phyloP scores from a whole-genome alignment of 2,797 vertebrate genomes.

The Menidia menidia region DNA sequence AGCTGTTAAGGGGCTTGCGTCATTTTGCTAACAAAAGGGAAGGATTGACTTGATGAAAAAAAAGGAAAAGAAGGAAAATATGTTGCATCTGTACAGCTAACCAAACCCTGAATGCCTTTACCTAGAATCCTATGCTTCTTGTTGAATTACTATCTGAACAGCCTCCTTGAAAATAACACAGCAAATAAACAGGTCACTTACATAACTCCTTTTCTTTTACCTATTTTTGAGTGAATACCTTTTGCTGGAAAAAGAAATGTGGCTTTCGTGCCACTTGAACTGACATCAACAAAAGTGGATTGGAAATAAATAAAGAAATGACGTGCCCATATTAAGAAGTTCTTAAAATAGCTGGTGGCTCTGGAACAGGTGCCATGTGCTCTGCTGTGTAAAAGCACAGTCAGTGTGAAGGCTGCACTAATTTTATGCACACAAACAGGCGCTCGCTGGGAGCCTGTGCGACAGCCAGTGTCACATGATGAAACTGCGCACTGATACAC shows the following conservation, averaged over 20 bases:
- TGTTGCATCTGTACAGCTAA: not conserved
- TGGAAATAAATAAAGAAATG: slow-evolving; percentile 82
- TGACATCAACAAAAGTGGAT: slow-evolving; percentile 67
- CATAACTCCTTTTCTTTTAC: slow-evolving; percentile 9
- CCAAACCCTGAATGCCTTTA: not conserved
- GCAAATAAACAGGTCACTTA: slow-evolving; percentile 17
- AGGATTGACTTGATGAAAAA: not conserved
- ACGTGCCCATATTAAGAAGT: slow-evolving; percentile 87
- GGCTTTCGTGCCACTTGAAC: slow-evolving; percentile 43
- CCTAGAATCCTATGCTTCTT: slow-evolving; percentile 7
- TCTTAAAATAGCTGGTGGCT: slow-evolving; percentile 91
- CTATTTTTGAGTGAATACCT: slow-evolving; percentile 14
- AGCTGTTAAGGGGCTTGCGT: slow-evolving; percentile 11
- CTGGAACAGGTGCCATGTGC: slow-evolving; percentile 92
- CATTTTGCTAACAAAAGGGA: slow-evolving; percentile 1
- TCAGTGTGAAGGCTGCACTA: slow-evolving; percentile 74
- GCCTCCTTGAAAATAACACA: slow-evolving; percentile 26
- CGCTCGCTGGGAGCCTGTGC: slow-evolving; percentile 38
- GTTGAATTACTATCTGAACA: slow-evolving; percentile 21
- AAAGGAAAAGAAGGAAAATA: not conserved
- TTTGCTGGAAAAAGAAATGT: slow-evolving; percentile 24
- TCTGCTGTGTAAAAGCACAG: slow-evolving; percentile 79
- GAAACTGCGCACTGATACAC: not conserved
- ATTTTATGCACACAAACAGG: slow-evolving; percentile 81
- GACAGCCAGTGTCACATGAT: slow-evolving; percentile 20